Percentiles rank a stretch among this genome's conserved stretches.
phyloP scores from a whole-genome alignment of 2,797 vertebrate species.

The Sarcoramphus papa region DNA sequence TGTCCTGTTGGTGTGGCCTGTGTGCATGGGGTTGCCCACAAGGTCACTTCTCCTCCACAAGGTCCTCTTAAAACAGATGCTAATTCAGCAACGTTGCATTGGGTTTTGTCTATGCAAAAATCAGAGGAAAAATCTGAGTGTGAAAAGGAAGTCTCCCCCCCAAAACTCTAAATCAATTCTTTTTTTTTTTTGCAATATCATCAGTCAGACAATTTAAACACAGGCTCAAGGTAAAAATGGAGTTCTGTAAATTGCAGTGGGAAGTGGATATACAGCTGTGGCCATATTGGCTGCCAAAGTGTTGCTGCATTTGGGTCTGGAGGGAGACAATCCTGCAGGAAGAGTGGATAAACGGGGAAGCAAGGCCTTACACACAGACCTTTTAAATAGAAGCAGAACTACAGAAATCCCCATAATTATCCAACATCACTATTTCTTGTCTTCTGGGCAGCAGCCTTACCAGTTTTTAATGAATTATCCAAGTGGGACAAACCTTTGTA shows the following conservation, averaged over 20 bases:
- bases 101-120: neutral
- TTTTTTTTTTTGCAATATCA: neutral
- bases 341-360: neutral
- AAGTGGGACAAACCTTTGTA: neutral
- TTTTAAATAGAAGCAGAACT: neutral
- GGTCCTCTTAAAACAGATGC: neutral
- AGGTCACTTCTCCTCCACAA: neutral
- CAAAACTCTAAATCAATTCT: neutral
- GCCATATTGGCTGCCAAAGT: neutral
- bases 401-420: neutral
- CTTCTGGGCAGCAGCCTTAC: neutral
- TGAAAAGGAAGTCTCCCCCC: neutral
- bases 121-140: neutral
- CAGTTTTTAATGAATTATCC: neutral
- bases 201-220: neutral
- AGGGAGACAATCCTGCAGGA: neutral
- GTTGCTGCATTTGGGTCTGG: neutral
- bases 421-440: neutral
- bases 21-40: neutral
- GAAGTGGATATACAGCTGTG: neutral
- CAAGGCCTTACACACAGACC: neutral
- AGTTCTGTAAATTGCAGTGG: neutral
- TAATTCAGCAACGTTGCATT: neutral
- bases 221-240: neutral
- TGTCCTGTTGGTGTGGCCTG: neutral